Conservation (phyloP, 2,113 vertebrate species). For the Rhabdornis inornatus region DNA sequence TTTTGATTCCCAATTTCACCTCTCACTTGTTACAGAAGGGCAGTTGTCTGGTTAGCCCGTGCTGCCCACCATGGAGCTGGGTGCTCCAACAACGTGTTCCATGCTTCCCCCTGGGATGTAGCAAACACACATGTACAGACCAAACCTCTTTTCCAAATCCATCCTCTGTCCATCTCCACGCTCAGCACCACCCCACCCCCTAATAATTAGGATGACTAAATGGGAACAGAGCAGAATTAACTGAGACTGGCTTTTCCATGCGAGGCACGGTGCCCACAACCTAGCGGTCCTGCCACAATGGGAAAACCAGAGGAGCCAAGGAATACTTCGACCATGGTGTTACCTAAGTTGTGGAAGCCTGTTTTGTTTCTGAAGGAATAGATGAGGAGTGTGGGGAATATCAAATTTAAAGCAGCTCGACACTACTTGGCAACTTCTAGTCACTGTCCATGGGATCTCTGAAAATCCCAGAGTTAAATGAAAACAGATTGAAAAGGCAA, state of each 20-base stretch:
- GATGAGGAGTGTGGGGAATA: background rate
- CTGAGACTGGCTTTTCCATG: background rate
- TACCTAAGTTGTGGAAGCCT: background rate
- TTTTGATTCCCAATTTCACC: background rate
- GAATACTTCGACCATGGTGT: background rate
- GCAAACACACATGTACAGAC: fast-evolving
- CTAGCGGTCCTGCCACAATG: background rate
- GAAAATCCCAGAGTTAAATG: background rate
- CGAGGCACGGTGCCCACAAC: background rate
- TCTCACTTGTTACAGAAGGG: background rate
- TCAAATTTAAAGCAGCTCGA: background rate
- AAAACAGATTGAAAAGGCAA: slow-evolving; percentile 13
- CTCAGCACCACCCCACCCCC: background rate
- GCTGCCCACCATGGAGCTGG: background rate
- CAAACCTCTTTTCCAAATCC: background rate
- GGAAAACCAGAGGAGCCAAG: background rate
- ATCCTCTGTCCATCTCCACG: background rate
- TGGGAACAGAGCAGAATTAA: background rate
- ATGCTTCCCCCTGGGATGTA: background rate
- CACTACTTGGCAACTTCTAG: background rate
- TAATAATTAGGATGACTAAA: background rate
- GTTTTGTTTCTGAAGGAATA: background rate
- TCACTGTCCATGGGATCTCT: background rate
- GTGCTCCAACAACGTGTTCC: background rate
- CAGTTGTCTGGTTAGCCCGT: background rate